Base-by-base conservation (phyloP, 2,113 vertebrate species). In the Eulemur rufifrons region DNA sequence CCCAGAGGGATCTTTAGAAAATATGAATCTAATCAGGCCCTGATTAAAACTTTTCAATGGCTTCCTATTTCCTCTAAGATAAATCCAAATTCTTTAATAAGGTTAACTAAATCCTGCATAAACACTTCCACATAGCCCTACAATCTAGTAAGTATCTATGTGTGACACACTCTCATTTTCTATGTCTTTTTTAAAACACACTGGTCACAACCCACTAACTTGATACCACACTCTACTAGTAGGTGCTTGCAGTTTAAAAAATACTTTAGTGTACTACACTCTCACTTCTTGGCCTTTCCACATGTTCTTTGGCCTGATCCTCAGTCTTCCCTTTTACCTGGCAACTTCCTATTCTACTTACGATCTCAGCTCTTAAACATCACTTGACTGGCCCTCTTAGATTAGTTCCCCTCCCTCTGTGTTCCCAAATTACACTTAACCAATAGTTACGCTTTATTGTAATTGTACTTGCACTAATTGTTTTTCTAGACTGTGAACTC, bases 61-160 rank as follows among this genome's bases (percentile, higher is more conserved):
- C 29, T 81, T 94, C 56, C 68, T 42, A 74, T 50, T 81, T 54
- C 66, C 42, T 84, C 63, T 78, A 64, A 88, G 27, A 87, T 74
- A 94, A 96, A 87, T 59, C 8, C 47, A 77, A 92, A 82, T 34
- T 91, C 61, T 85, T 88, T 63, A 77, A 71, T 25, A 95, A 91
- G 18, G 32, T 68, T 89, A 86, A 81, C 6, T 56, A 63, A 87
- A 74, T 52, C 73, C 42, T 92, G 6, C 6, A 6, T n/a, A 21
- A 78, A 47, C 47, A 61, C 15, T 27, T 9, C 73, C 47, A 81
- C 45, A 15, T 39, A 71, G 8, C 23, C 29, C 32, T 56, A 42
- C 17, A 23, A 27, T 56, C 27, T 81, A 81, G 3, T 89, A 54
- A 83, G 63, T 34, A 39, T 32, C 50, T 85, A 39, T 37, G 52